These are phyloP conservation scores for Panagrolaimus sp. DNA, from an alignment of 1,140 invertebrate species.

Conservation along the genomic window DNA sequence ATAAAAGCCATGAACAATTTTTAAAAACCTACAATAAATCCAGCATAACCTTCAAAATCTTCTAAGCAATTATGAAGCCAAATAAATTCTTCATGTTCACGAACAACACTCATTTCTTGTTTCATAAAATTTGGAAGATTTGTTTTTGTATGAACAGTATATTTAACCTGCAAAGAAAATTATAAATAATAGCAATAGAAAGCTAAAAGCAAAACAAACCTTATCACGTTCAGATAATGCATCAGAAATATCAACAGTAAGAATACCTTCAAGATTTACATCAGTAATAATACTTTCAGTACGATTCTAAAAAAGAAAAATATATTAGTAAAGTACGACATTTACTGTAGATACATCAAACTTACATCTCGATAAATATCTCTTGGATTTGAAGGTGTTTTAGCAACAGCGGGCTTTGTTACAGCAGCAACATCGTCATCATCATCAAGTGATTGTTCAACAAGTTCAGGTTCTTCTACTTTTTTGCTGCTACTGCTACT, in stretches of 20 bases:
- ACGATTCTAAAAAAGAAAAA: conserved; percentile 39
- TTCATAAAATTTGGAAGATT: conserved; percentile 85
- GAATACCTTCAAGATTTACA: conserved; percentile 65
- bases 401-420: too few relatives aligned
- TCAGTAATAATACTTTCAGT: conserved; percentile 63
- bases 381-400: too few relatives aligned
- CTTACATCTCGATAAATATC: conserved; percentile 14
- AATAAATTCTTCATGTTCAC: conserved; percentile 98
- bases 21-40: conserved; percentile 80
- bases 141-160: conserved; percentile 94
- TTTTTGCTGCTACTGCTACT: not conserved
- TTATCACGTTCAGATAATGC: conserved; percentile 97
- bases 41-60: conserved; percentile 94
- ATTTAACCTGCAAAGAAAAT: conserved; percentile 69
- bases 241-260: conserved; percentile 94
- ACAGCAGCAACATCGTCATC: too few relatives aligned
- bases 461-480: not conserved
- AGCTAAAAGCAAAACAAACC: conserved; percentile 59
- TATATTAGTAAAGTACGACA: not conserved
- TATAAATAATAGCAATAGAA: not conserved
- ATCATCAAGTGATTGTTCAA: not conserved
- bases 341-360: not conserved
- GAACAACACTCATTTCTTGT: conserved; percentile 85
- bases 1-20: not conserved
- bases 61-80: conserved; percentile 97